These are phyloP conservation scores for Dinoponera quadriceps DNA, from an alignment of 1,140 invertebrate species.

Conservation along the genomic window DNA sequence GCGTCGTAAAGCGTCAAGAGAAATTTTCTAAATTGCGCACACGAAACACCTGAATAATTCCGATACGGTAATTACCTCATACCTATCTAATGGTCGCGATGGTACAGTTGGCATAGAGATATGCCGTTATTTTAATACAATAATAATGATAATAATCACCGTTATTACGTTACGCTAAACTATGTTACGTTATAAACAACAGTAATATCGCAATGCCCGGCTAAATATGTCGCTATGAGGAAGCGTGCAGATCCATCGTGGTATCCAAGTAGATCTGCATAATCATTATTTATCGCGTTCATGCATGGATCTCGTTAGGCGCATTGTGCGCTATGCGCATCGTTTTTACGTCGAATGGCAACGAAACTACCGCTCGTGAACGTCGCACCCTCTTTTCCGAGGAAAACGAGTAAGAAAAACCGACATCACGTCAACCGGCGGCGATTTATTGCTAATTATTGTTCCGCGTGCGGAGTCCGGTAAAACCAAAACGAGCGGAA, in stretches of 20 bases:
- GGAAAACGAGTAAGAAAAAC: conserved; percentile 26
- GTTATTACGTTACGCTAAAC: conserved; percentile 31
- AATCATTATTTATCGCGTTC: conserved; percentile 36
- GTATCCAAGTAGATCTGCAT: conserved; percentile 6
- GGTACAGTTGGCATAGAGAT: background rate
- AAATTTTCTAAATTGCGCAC: too few species aligned
- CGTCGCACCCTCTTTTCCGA: conserved; percentile 48
- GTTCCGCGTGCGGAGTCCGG: conserved; percentile 50
- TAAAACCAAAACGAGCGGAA: conserved; percentile 46
- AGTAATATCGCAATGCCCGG: conserved; percentile 20
- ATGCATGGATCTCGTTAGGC: conserved; percentile 17
- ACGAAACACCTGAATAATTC: background rate
- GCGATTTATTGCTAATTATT: conserved; percentile 73
- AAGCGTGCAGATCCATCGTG: background rate
- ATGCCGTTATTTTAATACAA: conserved; percentile 1
- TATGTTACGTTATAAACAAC: conserved; percentile 17
- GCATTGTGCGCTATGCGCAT: background rate
- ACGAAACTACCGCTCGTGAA: conserved; percentile 8
- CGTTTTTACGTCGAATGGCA: conserved; percentile 37
- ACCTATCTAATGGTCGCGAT: background rate
- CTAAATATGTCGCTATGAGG: background rate
- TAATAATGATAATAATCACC: background rate
- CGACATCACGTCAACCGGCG: conserved; percentile 25
- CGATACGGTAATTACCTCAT: background rate
- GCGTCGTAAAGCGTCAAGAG: background rate